These are phyloP conservation scores for Mnemiopsis leidyi DNA, from an alignment of 37 sponge, comb jelly and placozoan genomes.

Conservation along the genomic window DNA sequence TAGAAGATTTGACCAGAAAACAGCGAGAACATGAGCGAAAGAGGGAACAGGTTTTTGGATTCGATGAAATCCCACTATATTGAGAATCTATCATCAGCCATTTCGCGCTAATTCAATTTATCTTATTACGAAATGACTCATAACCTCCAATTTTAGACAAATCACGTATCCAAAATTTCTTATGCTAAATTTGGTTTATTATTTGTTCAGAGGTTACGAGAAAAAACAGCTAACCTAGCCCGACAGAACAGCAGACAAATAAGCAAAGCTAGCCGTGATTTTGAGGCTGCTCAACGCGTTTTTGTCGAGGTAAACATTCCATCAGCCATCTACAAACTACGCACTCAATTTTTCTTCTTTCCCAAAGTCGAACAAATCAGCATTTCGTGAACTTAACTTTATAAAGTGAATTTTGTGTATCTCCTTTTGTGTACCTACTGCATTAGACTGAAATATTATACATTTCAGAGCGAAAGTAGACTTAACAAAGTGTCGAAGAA, in stretches of 20 bases:
- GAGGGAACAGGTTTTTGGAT: constrained; percentile 15
- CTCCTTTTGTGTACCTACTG: too few species aligned
- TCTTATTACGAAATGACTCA: too few species aligned
- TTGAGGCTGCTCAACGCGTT: background rate
- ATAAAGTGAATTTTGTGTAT: too few species aligned
- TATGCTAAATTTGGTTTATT: too few species aligned
- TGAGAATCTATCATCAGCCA: too few species aligned
- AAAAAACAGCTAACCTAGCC: background rate
- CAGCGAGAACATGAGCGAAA: background rate
- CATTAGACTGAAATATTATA: too few species aligned
- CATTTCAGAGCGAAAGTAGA: background rate
- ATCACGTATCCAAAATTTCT: too few species aligned
- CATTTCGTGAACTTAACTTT: too few species aligned
- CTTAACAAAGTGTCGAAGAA: background rate
- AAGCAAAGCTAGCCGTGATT: background rate
- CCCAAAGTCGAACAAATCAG: too few species aligned
- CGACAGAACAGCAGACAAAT: background rate
- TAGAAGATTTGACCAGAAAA: constrained; percentile 3
- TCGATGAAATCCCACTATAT: too few species aligned
- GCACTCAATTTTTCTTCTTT: background rate
- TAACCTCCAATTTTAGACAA: too few species aligned
- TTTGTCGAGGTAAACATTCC: background rate
- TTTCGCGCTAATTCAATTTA: too few species aligned
- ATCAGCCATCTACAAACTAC: background rate
- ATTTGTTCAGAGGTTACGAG: background rate